Conservation (phyloP, 2,797 vertebrate genomes). For the Anguilla anguilla region DNA sequence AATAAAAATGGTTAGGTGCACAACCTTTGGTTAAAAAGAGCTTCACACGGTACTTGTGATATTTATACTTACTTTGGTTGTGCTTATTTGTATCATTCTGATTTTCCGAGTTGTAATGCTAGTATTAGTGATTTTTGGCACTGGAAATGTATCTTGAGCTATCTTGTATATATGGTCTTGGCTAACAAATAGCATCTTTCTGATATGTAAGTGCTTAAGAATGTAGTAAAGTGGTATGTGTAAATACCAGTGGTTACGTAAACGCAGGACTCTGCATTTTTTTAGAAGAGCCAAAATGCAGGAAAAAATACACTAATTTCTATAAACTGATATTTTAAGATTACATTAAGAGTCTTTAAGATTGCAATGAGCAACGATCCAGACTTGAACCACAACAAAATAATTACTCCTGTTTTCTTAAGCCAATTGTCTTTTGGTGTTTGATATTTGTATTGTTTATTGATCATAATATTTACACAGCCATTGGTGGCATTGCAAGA, state of each 20-base stretch:
- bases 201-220: background rate
- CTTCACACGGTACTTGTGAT: background rate
- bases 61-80: background rate
- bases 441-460: background rate
- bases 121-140: background rate
- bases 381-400: background rate
- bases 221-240: background rate
- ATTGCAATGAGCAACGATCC: background rate
- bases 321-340: no score
- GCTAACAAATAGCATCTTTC: background rate
- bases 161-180: background rate
- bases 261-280: no score
- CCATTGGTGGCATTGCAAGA: no score
- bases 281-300: no score
- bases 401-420: background rate
- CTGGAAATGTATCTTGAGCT: background rate
- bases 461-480: no score
- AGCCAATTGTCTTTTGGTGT: background rate
- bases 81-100: background rate
- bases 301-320: no score
- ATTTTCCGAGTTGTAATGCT: background rate
- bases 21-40: background rate
- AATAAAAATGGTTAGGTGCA: slow-evolving; percentile 11
- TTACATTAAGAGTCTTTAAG: background rate
- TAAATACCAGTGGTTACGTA: background rate